These are phyloP conservation scores for Formica aserva DNA, from an alignment of 2,888 invertebrate species.

Conservation along the genomic window DNA sequence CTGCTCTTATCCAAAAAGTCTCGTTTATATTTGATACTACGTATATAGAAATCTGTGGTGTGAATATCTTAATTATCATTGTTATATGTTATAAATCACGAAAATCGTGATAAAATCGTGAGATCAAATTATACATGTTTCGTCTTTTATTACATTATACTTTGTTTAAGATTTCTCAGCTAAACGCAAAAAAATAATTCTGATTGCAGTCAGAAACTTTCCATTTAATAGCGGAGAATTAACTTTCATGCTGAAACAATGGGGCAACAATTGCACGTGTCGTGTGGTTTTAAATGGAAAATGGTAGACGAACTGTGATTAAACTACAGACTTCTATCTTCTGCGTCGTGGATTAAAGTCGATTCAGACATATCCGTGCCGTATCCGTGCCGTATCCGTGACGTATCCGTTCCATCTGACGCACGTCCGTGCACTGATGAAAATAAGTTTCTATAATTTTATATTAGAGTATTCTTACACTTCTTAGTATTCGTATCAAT, in stretches of 20 bases:
- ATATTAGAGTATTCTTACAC: too few species aligned
- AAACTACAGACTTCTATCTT: too few species aligned
- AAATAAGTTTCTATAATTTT: too few species aligned
- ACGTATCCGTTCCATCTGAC: too few species aligned
- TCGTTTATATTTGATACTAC: too few species aligned
- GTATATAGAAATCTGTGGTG: too few species aligned
- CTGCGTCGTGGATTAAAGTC: too few species aligned
- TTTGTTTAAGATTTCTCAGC: neutral
- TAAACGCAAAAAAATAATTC: neutral
- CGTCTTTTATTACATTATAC: neutral
- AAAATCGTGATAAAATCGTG: neutral
- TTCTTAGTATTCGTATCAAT: too few species aligned
- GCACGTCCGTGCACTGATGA: too few species aligned
- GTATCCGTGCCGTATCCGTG: too few species aligned
- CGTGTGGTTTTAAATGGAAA: neutral
- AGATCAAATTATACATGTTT: neutral
- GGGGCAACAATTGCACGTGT: neutral
- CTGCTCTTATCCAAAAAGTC: too few species aligned
- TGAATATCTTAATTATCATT: neutral
- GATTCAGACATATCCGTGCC: too few species aligned
- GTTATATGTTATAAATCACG: neutral
- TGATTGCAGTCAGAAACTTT: neutral
- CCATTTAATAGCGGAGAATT: conserved; percentile 8
- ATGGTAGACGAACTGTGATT: neutral
- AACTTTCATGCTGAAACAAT: neutral